A percentile compares a stretch with the other conserved stretches of the same genome.
Evolutionary conservation across 64 coral and sea anemone species (phyloP).

Genomic region (Actinia equina): DNA sequence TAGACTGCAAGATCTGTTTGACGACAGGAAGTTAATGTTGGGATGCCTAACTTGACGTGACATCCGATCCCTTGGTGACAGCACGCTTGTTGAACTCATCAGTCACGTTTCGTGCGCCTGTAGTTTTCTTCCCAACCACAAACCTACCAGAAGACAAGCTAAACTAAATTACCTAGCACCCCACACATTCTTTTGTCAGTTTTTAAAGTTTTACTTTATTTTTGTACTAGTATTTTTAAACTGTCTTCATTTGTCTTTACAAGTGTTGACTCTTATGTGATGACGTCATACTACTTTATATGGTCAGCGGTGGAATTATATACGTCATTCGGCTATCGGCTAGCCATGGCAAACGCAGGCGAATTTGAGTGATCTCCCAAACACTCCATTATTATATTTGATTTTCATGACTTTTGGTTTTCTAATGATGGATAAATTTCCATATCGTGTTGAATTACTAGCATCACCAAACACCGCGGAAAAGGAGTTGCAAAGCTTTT

Average conservation of each 20-base stretch:
- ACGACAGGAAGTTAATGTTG: conserved; percentile 9
- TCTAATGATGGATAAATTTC: not conserved
- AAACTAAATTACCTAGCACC: not conserved
- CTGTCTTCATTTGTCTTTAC: not conserved
- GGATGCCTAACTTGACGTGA: conserved; percentile 1
- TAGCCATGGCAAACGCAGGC: not conserved
- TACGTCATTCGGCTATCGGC: not conserved
- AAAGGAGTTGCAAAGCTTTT: no score
- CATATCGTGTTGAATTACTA: no score
- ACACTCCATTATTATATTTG: not conserved
- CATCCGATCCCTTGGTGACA: conserved; percentile 12
- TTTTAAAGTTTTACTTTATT: not conserved
- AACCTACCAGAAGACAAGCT: not conserved
- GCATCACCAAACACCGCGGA: no score
- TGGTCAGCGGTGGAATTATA: not conserved
- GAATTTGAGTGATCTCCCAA: not conserved
- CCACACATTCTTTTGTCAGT: not conserved
- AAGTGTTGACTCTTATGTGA: not conserved
- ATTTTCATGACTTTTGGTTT: not conserved
- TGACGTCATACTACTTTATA: not conserved
- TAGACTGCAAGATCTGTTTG: not conserved
- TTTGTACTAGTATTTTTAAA: not conserved
- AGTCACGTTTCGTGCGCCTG: not conserved
- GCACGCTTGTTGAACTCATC: not conserved
- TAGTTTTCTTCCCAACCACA: not conserved